Base-by-base conservation (phyloP, 2,888 invertebrate species). In the Tetragnatha montana region DNA sequence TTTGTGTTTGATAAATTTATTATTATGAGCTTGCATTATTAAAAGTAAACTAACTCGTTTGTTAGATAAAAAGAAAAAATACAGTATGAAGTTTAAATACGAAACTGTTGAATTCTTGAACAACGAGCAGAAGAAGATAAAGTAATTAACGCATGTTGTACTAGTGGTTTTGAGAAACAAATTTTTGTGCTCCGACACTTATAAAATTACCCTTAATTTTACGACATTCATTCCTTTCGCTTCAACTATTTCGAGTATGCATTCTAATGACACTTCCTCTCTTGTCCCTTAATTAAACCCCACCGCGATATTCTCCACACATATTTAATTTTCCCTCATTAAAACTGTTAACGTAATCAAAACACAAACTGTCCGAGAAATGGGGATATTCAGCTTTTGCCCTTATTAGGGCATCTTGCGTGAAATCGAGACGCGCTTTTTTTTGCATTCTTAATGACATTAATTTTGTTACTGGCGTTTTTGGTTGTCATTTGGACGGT, bases 401-500 rank as follows among this genome's bases (percentile, higher is more conserved):
- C 35, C 22, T 22, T 21, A 76, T 17, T 19, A 22, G 21, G 22
- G 21, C 14, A 51, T 51, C 51, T 50, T 8, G 14, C 50, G 50
- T 19, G 8, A 17, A 49, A 19, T 8, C 17, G 14, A 47, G 75
- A 75, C 21, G 75, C 21, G 47, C 50, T 82, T 82, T 82, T 82
- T 82, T 82, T 82, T 82, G 82, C 19, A 8, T 71, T 60, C 47
- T 74, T 82, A 82, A 82, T 82, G 73, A 74, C 74, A 82, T 82
- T 82, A 82, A 74, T 70, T 81, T 81, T 47, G 81, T 70, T 73
- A 82, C 82, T 82, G 82, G 60, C 74, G 74, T 60, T 68, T 35
- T 68, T 60, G 49, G 51, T 50, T 68, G 68, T 10, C 83, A 69
- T 84, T 84, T 84, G 75, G 49, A 49, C 35, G 35, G 35, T 35